Conservation (phyloP, 2,797 vertebrate genomes). For the Agapornis canus region DNA sequence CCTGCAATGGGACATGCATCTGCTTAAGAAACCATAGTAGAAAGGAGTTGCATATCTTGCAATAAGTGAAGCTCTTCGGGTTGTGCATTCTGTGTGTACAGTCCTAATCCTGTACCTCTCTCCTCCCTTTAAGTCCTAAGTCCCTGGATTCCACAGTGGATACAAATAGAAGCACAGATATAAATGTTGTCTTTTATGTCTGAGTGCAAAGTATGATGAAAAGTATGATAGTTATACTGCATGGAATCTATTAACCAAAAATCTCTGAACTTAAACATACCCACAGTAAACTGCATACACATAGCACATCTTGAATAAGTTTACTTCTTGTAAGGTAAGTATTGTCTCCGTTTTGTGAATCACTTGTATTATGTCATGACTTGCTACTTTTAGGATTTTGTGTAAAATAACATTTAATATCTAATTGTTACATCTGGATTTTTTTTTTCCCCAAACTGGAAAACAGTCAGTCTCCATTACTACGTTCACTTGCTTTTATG, state of each 20-base stretch:
- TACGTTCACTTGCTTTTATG: not conserved
- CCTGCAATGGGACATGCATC: not conserved
- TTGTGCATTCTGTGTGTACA: not conserved
- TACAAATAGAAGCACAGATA: not conserved
- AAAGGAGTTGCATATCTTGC: not conserved
- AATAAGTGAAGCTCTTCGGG: not conserved
- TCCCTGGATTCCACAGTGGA: not conserved
- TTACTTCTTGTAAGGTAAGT: slow-evolving; percentile 37
- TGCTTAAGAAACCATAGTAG: not conserved
- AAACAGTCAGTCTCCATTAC: not conserved
- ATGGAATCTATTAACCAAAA: not conserved
- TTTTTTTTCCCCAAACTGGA: not conserved
- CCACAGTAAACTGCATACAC: not conserved
- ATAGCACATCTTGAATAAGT: not conserved
- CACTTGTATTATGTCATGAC: not conserved
- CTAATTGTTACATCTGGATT: not conserved
- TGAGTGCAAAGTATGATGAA: not conserved
- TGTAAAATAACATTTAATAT: not conserved
- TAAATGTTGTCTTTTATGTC: not conserved
- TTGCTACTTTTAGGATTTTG: not conserved
- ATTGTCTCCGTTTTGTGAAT: not conserved
- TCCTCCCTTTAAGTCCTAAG: not conserved
- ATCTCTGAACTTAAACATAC: not conserved
- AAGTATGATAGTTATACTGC: not conserved
- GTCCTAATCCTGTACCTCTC: not conserved